Percentiles rank a stretch among this genome's conserved stretches.
Conservation (phyloP, 2,113 vertebrate species). For the Oryzias javanicus region DNA sequence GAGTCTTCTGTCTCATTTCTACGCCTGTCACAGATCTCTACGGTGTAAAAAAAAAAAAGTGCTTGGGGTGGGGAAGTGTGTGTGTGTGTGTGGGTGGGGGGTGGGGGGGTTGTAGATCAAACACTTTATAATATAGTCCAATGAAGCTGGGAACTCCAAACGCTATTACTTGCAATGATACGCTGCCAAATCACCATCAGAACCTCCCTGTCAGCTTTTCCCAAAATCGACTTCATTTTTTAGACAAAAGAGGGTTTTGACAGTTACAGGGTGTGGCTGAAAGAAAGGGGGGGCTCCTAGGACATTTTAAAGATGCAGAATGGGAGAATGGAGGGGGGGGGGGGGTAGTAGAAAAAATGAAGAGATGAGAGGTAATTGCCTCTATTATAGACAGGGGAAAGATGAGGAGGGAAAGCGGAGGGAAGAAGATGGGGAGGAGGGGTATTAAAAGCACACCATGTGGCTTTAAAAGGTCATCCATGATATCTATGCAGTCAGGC, state of each 20-base stretch:
- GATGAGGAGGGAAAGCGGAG: slow-evolving; percentile 11
- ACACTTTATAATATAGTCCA: slow-evolving; percentile 71
- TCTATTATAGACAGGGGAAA: slow-evolving; percentile 52
- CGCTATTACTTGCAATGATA: slow-evolving; percentile 69
- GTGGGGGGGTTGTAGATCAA: slow-evolving; percentile 64
- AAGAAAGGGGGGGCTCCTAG: slow-evolving; percentile 22
- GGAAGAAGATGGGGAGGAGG: background rate
- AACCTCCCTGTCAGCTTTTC: slow-evolving; percentile 68
- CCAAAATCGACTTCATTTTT: slow-evolving; percentile 54
- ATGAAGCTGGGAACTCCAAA: slow-evolving; percentile 61
- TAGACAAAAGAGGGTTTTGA: slow-evolving; percentile 41
- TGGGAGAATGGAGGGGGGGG: slow-evolving; percentile 29
- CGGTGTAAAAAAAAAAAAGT: slow-evolving; percentile 30
- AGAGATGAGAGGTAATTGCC: slow-evolving; percentile 71
- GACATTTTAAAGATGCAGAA: slow-evolving; percentile 31
- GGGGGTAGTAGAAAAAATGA: slow-evolving; percentile 48
- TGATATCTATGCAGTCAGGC: slow-evolving; percentile 37
- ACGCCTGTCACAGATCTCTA: slow-evolving; percentile 67
- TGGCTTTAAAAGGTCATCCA: slow-evolving; percentile 63
- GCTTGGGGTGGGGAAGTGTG: slow-evolving; percentile 14
- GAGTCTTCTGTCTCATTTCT: slow-evolving; percentile 63
- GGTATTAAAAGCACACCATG: slow-evolving; percentile 47
- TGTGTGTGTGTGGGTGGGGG: too few relatives aligned
- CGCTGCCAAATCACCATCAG: slow-evolving; percentile 66
- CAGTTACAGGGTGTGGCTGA: slow-evolving; percentile 33